Conservation (phyloP, 1,140 invertebrate species). For the Wiebesia pumilae region DNA sequence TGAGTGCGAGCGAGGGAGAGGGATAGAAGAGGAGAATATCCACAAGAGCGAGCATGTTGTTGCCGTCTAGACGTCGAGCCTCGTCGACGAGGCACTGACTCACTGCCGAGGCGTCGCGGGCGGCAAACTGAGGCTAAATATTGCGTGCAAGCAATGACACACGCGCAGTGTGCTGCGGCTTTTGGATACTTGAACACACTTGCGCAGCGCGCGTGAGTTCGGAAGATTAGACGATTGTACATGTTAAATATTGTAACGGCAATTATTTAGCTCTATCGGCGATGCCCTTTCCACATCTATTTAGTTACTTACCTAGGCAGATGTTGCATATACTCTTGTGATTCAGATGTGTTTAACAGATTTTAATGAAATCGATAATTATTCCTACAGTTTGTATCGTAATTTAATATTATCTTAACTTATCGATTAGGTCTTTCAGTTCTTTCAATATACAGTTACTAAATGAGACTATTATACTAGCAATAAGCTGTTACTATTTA, state of each 20-base stretch:
- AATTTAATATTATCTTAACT: not conserved
- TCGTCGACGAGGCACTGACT: slow-evolving; percentile 67
- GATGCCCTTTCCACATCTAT: not conserved
- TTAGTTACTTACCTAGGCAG: not conserved
- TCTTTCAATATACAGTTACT: not conserved
- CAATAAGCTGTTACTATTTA: not conserved
- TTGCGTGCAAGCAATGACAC: slow-evolving; percentile 69
- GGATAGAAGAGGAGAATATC: not conserved
- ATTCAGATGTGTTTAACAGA: not conserved
- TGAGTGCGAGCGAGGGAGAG: too few species aligned
- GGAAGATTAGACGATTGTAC: not conserved
- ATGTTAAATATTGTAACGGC: not conserved
- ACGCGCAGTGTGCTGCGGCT: slow-evolving; percentile 52
- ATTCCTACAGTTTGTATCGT: not conserved
- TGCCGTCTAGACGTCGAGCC: slow-evolving; percentile 67
- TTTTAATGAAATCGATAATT: not conserved
- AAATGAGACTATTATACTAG: not conserved
- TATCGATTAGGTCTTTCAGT: not conserved
- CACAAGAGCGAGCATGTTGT: slow-evolving; percentile 1
- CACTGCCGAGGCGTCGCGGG: slow-evolving; percentile 59
- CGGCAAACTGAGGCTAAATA: slow-evolving; percentile 64
- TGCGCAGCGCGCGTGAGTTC: not conserved
- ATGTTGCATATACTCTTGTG: not conserved
- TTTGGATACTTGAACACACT: slow-evolving; percentile 63
- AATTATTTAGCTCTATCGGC: not conserved